phyloP scores from a whole-genome alignment of 2,113 vertebrate species.

The Ptychochromis oligacanthus region DNA sequence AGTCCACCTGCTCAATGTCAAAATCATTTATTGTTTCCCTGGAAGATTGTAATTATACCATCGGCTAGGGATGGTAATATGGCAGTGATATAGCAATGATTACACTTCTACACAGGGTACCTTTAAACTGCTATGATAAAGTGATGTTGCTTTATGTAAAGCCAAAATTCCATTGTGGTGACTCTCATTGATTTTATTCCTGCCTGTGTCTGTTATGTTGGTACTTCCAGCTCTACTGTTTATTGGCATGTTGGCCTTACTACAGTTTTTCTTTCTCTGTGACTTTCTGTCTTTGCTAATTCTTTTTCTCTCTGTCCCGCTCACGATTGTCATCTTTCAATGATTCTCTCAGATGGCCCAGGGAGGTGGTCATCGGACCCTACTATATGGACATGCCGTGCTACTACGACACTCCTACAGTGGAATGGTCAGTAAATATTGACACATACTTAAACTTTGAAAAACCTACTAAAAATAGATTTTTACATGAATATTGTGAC shows the following conservation, averaged over 20 bases:
- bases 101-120: not conserved
- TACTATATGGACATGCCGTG: conserved; percentile 93
- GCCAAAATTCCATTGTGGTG: not conserved
- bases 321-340: not conserved
- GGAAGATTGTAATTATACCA: not conserved
- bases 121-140: not conserved
- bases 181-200: not conserved
- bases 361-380: conserved; percentile 91
- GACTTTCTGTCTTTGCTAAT: not conserved
- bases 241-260: not conserved
- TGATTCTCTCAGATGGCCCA: conserved; percentile 84
- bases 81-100: not conserved
- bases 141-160: not conserved
- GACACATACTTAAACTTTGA: not conserved
- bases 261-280: not conserved
- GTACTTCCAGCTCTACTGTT: not conserved
- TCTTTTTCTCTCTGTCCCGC: not conserved
- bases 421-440: conserved; percentile 88
- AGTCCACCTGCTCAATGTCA: not conserved
- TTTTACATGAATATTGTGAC: not conserved
- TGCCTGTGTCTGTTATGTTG: not conserved
- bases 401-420: conserved; percentile 95
- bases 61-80: not conserved
- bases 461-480: not conserved
- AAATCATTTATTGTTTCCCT: not conserved